Evolutionary conservation across 2,797 vertebrate species (phyloP).

Genomic region (Galagoides demidoff): DNA sequence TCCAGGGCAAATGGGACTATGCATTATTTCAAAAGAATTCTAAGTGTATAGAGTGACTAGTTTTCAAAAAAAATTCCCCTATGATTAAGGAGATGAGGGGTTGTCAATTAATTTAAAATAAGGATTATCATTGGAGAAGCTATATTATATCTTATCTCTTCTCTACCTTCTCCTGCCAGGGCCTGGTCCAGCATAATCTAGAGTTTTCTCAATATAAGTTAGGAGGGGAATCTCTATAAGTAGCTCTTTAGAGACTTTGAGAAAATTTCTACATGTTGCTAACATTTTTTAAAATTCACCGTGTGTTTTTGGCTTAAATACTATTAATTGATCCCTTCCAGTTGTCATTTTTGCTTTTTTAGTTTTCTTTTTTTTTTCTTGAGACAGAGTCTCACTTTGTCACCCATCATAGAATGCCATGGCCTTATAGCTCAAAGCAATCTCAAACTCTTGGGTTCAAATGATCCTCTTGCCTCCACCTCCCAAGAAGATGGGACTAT

Average conservation of each 20-base stretch:
- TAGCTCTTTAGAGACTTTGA: not conserved
- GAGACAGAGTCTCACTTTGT: too few relatives aligned
- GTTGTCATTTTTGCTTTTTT: too few relatives aligned
- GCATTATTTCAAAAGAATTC: slow-evolving; percentile 58
- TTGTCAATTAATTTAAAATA: slow-evolving; percentile 55
- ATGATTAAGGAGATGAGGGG: slow-evolving; percentile 40
- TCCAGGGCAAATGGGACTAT: slow-evolving; percentile 22
- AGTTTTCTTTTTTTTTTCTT: too few relatives aligned
- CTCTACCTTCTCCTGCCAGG: not conserved
- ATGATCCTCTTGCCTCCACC: too few relatives aligned
- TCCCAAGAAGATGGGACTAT: too few relatives aligned
- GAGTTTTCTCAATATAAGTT: slow-evolving; percentile 36
- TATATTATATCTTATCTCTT: not conserved
- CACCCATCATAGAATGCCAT: too few relatives aligned
- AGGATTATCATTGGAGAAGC: slow-evolving; percentile 4
- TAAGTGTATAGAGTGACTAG: slow-evolving; percentile 8
- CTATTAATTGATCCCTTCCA: not conserved
- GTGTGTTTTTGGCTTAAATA: slow-evolving; percentile 2
- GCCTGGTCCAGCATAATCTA: not conserved
- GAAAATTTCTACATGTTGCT: not conserved
- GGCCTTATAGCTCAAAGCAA: too few relatives aligned
- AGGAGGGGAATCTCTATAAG: not conserved
- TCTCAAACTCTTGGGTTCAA: too few relatives aligned
- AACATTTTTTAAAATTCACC: not conserved
- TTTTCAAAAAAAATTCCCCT: slow-evolving; percentile 54